phyloP scores from a whole-genome alignment of 2,888 invertebrate species.

The Bruchidius siliquastri region DNA sequence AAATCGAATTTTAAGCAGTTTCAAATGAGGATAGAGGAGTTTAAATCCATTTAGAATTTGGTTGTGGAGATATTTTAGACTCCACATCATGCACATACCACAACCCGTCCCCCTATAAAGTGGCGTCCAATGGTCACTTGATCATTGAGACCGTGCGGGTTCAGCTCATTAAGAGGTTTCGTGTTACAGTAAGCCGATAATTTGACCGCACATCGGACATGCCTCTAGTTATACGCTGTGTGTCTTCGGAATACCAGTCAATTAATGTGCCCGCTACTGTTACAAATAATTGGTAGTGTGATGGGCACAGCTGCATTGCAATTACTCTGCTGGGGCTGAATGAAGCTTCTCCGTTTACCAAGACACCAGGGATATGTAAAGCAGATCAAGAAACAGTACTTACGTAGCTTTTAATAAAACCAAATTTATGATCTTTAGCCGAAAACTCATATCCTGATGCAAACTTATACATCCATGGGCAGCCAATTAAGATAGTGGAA shows the following conservation, averaged over 20 bases:
- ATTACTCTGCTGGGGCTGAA: background rate
- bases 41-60: too few relatives aligned
- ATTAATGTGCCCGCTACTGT: slow-evolving; percentile 7
- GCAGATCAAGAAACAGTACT: background rate
- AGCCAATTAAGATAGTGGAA: too few relatives aligned
- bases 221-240: slow-evolving; percentile 2
- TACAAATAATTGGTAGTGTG: slow-evolving; percentile 4
- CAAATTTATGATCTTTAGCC: too few relatives aligned
- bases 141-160: background rate
- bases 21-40: too few relatives aligned
- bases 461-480: too few relatives aligned
- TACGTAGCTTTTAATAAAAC: too few relatives aligned
- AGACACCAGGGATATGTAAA: background rate
- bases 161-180: background rate
- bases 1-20: too few relatives aligned
- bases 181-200: slow-evolving; percentile 1
- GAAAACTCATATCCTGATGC: too few relatives aligned
- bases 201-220: slow-evolving; percentile 7
- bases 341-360: background rate
- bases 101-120: background rate
- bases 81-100: background rate
- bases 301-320: background rate
- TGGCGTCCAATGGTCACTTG: background rate
- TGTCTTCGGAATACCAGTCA: background rate
- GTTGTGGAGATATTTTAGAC: too few relatives aligned